Base-by-base conservation (phyloP, 2,888 invertebrate genomes). In the Ceramica pisi region DNA sequence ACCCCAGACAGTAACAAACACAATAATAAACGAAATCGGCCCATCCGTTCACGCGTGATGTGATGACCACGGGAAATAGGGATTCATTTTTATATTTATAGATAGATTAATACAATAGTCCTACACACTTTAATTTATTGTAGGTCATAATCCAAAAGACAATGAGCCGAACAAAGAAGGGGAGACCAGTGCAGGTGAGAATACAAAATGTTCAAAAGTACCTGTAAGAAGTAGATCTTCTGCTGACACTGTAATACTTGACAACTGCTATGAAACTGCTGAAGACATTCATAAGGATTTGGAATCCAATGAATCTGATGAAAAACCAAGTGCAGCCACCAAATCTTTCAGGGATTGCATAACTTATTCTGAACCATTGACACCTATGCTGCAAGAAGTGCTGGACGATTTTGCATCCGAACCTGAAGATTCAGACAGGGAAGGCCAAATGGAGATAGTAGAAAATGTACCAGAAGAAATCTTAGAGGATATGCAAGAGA, bases 341-440 rank as follows among this genome's bases (percentile, higher is more conserved):
- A 92, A 91, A 78, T 90, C 92, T 41, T 74, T 93, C 0, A 89
- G 91, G 71, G 94, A 94, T 81, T 90, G 90, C 38, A 91, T 94
- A 61, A 92, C 88, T 38, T 91, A 93, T 82, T 89, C 92, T 46
- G 93, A 94, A 78, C 94, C 94, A 50, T 84, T 94, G 60, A 92
- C 92, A 71, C 92, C 93, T 31, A 90, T 92, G 86, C 77, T 94
- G 19, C 92, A 90, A 88, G 90, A 91, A 82, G 91, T 94, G 7
- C 67, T 95, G 44, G 83, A 94, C 69, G 95, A 94, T 80, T 94
- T 94, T 86, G 88, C 87, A 60, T 90, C 92, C 35, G 94, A 94
- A 74, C 90, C 92, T 31, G 92, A 91, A 69, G 62, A 73, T 59
- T 88, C 87, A 59, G 91, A 91, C 61, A 86, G 86, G 53, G 92